Evolutionary conservation across 2,888 invertebrate species (phyloP).

Genomic region (Dichetophora obliterata): DNA sequence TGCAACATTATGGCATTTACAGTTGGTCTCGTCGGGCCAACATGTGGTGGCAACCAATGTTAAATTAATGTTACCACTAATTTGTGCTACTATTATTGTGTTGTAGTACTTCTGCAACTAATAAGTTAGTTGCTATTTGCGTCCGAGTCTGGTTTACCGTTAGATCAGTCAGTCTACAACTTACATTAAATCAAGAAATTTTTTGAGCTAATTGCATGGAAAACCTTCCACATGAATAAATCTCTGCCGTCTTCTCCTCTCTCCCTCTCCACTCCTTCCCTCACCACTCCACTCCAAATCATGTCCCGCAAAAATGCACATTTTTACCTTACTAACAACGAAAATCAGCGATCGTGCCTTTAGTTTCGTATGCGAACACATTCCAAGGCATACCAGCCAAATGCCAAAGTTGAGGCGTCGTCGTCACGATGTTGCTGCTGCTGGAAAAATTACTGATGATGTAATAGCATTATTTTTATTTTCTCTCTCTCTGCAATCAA

Average conservation of each 20-base stretch:
- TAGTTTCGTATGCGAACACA: background rate
- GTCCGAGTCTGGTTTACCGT: no score
- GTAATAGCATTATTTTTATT: background rate
- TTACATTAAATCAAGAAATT: no score
- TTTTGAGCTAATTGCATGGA: no score
- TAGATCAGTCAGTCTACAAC: no score
- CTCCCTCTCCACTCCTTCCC: no score
- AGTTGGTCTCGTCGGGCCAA: background rate
- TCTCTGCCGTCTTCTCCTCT: no score
- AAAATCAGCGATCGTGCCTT: background rate
- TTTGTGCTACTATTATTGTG: background rate
- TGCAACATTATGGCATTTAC: constrained; percentile 29
- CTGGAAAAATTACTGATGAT: constrained; percentile 27
- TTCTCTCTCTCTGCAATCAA: background rate
- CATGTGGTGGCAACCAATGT: constrained; percentile 15
- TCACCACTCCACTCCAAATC: background rate
- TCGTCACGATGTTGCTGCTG: constrained; percentile 11
- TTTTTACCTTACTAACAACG: background rate
- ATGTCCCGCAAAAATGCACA: background rate
- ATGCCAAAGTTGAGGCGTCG: constrained; percentile 33
- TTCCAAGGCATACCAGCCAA: constrained; percentile 2
- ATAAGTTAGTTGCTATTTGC: no score
- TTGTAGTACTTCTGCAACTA: no score
- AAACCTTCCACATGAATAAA: no score
- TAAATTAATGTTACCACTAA: background rate